phyloP scores from a whole-genome alignment of 2,113 vertebrate species.

The Nesospiza acunhae region DNA sequence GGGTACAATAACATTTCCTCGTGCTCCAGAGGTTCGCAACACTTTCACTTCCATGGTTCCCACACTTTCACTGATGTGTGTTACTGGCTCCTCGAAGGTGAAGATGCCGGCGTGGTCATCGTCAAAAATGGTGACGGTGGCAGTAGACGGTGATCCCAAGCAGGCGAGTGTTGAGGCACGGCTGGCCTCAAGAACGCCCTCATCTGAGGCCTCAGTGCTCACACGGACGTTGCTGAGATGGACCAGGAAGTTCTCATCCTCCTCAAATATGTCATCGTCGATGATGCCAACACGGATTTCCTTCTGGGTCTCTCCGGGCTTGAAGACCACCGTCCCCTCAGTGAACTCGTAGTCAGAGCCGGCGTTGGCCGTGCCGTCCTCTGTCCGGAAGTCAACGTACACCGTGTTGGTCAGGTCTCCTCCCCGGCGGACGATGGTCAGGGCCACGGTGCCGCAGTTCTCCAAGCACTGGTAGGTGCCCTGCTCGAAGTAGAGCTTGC shows the following conservation, averaged over 20 bases:
- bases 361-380: conserved; percentile 92
- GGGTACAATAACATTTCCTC: conserved; percentile 90
- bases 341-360: conserved; percentile 92
- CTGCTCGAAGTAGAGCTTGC: conserved; percentile 90
- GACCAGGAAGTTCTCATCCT: conserved; percentile 94
- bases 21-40: conserved; percentile 86
- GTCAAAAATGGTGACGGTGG: conserved; percentile 92
- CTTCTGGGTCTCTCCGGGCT: conserved; percentile 90
- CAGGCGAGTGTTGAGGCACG: conserved; percentile 74
- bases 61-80: conserved; percentile 89
- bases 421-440: conserved; percentile 86
- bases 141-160: conserved; percentile 83
- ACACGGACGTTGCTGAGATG: conserved; percentile 89
- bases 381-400: conserved; percentile 88
- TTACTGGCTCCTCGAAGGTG: conserved; percentile 86
- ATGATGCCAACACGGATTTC: conserved; percentile 92
- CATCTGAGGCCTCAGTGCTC: conserved; percentile 75
- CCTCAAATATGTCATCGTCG: conserved; percentile 95
- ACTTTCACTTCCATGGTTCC: conserved; percentile 96
- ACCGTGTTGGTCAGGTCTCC: conserved; percentile 85
- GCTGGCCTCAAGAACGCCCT: conserved; percentile 66
- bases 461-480: conserved; percentile 91
- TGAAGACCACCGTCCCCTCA: conserved; percentile 87
- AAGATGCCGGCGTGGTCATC: conserved; percentile 97
- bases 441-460: conserved; percentile 89